Evolutionary conservation across 2,797 vertebrate genomes (phyloP).

Genomic region (Capromys pilorides): DNA sequence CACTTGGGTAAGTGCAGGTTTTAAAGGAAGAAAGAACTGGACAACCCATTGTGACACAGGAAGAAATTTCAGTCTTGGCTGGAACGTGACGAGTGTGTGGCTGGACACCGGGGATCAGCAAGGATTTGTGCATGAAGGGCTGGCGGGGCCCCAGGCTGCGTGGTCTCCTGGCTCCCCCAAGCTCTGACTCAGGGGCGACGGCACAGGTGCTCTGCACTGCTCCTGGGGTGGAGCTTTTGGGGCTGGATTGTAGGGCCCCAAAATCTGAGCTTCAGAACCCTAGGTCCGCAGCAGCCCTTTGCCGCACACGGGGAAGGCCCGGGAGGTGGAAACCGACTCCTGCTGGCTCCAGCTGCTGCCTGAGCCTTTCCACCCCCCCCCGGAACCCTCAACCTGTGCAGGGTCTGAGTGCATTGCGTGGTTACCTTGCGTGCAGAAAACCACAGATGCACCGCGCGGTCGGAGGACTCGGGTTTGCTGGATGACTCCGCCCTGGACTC

Average conservation of each 20-base stretch:
- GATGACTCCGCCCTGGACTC: no score
- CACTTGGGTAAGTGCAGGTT: not conserved
- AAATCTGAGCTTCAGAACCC: no score
- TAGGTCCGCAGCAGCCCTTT: no score
- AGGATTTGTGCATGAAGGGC: no score
- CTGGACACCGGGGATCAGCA: not conserved
- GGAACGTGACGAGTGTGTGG: not conserved
- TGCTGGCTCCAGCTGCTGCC: not conserved
- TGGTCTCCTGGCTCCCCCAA: not conserved
- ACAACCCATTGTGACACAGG: accelerated
- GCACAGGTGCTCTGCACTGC: accelerated
- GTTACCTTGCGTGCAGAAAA: not conserved
- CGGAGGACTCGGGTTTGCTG: no score
- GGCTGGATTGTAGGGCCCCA: no score
- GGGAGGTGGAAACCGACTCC: no score
- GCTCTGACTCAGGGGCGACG: no score
- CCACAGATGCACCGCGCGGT: not conserved
- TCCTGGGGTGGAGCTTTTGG: accelerated
- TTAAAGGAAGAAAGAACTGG: not conserved
- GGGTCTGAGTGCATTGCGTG: no score
- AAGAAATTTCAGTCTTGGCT: not conserved
- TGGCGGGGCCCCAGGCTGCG: accelerated
- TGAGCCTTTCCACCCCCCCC: no score
- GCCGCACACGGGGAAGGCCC: no score
- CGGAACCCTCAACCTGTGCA: no score